phyloP scores from a whole-genome alignment of 1,140 invertebrate species.

The Zaprionus kolodkinae region DNA sequence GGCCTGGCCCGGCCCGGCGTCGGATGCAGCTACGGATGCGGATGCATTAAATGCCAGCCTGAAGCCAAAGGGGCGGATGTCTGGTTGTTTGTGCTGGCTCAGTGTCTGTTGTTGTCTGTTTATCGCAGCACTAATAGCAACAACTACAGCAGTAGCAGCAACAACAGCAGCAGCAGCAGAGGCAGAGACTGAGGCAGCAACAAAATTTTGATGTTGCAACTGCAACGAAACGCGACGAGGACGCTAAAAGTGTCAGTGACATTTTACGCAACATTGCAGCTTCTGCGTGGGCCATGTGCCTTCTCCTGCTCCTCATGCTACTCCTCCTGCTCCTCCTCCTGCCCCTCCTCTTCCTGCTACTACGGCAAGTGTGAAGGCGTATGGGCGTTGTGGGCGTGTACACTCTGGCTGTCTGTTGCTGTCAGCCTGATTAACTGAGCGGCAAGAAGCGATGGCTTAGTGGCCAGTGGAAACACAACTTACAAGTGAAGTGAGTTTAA shows the following conservation, averaged over 20 bases:
- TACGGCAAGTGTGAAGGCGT: background rate
- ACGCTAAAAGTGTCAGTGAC: conserved; percentile 63
- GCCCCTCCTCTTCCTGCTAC: background rate
- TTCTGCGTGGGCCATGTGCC: background rate
- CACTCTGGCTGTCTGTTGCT: conserved; percentile 11
- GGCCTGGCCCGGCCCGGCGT: conserved; percentile 18
- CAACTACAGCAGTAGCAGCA: conserved; percentile 18
- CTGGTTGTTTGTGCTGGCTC: conserved; percentile 18
- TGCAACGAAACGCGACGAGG: conserved; percentile 22
- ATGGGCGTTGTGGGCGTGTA: background rate
- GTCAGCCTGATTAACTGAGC: conserved; percentile 38
- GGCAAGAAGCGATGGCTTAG: background rate
- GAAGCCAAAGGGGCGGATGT: conserved; percentile 1
- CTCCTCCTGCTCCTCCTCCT: background rate
- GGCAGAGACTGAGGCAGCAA: background rate
- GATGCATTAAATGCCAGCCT: conserved; percentile 49
- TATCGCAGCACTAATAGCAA: conserved; percentile 31
- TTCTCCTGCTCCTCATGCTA: no score
- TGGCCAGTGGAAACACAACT: background rate
- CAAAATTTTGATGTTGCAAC: conserved; percentile 50
- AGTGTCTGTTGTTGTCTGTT: conserved; percentile 31
- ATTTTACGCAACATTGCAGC: conserved; percentile 43
- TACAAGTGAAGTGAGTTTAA: background rate
- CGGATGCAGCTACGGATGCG: conserved; percentile 38
- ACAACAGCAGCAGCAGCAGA: background rate